Percentiles rank a stretch among this genome's conserved stretches.
Evolutionary conservation across 2,797 vertebrate species (phyloP).

Genomic region (Poeciliopsis turneri): DNA sequence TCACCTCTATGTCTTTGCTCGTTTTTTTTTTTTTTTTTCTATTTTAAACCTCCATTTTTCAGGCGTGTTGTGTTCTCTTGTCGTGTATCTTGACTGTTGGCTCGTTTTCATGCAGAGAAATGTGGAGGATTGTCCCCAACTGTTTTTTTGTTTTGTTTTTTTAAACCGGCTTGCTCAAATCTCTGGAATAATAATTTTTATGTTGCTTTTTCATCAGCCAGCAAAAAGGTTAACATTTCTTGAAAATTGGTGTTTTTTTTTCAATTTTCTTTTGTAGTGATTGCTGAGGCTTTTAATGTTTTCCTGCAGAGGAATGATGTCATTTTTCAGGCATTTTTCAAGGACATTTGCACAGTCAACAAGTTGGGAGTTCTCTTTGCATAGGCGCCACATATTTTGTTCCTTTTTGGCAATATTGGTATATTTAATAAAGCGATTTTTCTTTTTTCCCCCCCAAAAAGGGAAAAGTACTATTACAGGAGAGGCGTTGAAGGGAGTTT

Average conservation of each 20-base stretch:
- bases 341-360: slow-evolving; percentile 41
- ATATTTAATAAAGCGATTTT: slow-evolving; percentile 12
- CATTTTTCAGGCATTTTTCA: slow-evolving; percentile 61
- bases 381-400: slow-evolving; percentile 11
- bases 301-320: slow-evolving; percentile 53
- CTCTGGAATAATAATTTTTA: slow-evolving; percentile 51
- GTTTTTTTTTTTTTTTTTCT: slow-evolving; percentile 39
- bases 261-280: slow-evolving; percentile 48
- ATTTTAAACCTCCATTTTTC: slow-evolving; percentile 50
- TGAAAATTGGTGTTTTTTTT: slow-evolving; percentile 30
- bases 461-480: neutral
- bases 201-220: slow-evolving; percentile 30
- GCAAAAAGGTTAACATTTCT: slow-evolving; percentile 42
- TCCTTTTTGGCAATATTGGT: slow-evolving; percentile 39
- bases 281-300: slow-evolving; percentile 37
- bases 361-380: slow-evolving; percentile 28
- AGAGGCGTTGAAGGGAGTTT: neutral
- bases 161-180: slow-evolving; percentile 39
- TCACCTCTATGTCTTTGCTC: slow-evolving; percentile 51
- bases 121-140: slow-evolving; percentile 58
- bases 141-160: slow-evolving; percentile 41
- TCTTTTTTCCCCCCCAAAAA: neutral
- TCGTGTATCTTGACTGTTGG: slow-evolving; percentile 55
- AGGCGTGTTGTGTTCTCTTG: slow-evolving; percentile 42
- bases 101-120: slow-evolving; percentile 53